Base-by-base conservation (phyloP, 2,888 invertebrate species). In the Eupeodes latifasciatus region DNA sequence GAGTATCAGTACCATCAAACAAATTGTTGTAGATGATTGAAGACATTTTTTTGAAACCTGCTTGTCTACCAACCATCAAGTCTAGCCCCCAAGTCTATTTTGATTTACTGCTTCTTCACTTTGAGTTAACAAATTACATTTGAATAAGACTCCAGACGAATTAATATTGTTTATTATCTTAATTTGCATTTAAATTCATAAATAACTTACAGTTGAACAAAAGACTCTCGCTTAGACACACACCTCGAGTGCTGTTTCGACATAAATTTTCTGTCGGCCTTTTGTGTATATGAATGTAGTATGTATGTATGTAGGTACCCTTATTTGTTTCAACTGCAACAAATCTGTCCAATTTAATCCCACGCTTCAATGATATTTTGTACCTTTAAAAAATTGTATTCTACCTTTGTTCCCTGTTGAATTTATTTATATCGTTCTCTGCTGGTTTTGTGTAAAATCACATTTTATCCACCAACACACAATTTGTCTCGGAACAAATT, bases 401-500 rank as follows among this genome's bases (percentile, higher is more conserved):
- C 44, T 47, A 59, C 72, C 47, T 47, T 69, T 40, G 36, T 11
- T 34, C 2, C 14, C 4, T 10, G n/a, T 10, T 27, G 27, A 27
- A 57, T 11, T 6, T 53, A 34, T 44, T 14, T n/a, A 67, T 9
- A 36, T 10, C 34, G 69, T 40, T 12, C 14, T 49, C n/a, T 55
- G 12, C 2, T 19, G 7, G 57, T 71, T 72, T 57, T 72, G 27
- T 71, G 49, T 62, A 27, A 16, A 47, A 62, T 36, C 34, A 71
- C 69, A 79, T 61, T 62, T 51, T 62, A 34, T 67, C 34, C 59
- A 53, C 40, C 67, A 47, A 64, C 64, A 59, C 57, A 55, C 69
- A 84, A 84, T 84, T 84, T 79, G 83, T 84, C 59, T 55, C 59
- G 59, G 53, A 49, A 84, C 79, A 74, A 79, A 84, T 84, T 84